Base-by-base conservation (phyloP, 2,113 vertebrate genomes). In the Platichthys flesus region DNA sequence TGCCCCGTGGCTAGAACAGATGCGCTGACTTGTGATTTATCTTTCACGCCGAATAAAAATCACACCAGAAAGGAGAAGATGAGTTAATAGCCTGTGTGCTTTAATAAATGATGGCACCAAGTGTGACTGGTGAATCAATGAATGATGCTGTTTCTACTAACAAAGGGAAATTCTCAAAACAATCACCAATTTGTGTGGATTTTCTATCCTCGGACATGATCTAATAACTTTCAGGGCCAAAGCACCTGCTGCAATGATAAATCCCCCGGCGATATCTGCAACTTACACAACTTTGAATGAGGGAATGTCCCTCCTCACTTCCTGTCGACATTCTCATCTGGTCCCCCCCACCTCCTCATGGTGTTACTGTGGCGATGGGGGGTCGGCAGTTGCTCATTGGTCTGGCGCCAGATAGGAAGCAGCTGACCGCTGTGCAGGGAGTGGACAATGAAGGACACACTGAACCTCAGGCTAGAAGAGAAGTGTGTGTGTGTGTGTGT, bases 351-450 rank as follows among this genome's bases (percentile, higher is more conserved):
- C 66, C 60, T 54, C 73, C 54, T 68, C 71, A 47, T 66, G 59
- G 62, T 56, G 65, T 74, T 73, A 62, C 51, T 0, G 15, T 52
- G 65, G 57, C 15, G 42, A 69, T 76, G 64, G 67, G 80, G 65
- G 68, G 66, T 28, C n/a, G 10, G 84, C 35, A 90, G 91, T 91
- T n/a, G 89, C 51, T 67, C 89, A 90, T 93, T 96, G 92, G 87
- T 93, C 90, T 92, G 93, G 93, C 89, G 94, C 94, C 92, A 95
- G 89, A 85, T 92, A 93, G 85, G 90, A 93, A 92, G 87, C 93
- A 95, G 93, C 93, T 94, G 93, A 94, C 90, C 90, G 90, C 89
- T 92, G 89, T 78, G 90, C 88, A 94, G 95, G 95, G 96, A 95
- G 85, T 76, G 74, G 83, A 88, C 85, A 86, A 89, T 84, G 81